These are phyloP conservation scores for Lagopus leucura DNA, from an alignment of 2,113 vertebrate genomes.

Conservation along the genomic window DNA sequence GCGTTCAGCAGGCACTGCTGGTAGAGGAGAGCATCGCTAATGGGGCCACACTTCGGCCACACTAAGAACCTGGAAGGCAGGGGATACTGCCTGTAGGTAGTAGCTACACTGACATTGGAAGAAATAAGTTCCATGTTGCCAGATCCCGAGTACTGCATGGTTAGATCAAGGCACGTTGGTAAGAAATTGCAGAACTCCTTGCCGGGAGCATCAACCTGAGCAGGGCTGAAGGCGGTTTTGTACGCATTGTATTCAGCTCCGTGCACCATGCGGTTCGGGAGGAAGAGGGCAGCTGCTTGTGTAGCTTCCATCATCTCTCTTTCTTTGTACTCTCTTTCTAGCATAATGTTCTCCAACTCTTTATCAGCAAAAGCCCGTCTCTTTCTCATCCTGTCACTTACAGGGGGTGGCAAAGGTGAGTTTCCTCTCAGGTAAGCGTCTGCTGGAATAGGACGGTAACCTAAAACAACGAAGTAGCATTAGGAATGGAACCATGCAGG, in stretches of 20 bases:
- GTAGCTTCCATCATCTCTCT: constrained; percentile 92
- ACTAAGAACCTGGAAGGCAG: constrained; percentile 87
- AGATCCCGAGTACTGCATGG: constrained; percentile 88
- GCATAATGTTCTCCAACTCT: constrained; percentile 97
- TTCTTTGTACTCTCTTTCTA: constrained; percentile 97
- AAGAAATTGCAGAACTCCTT: constrained; percentile 91
- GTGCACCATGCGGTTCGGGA: constrained; percentile 85
- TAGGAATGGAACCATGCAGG: background rate
- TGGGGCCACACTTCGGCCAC: constrained; percentile 90
- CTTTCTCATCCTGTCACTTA: constrained; percentile 99
- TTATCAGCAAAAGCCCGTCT: constrained; percentile 97
- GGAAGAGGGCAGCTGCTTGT: constrained; percentile 86
- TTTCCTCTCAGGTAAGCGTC: constrained; percentile 87
- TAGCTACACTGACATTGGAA: constrained; percentile 94
- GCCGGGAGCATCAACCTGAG: constrained; percentile 76
- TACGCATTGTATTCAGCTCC: constrained; percentile 89
- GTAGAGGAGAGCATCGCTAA: constrained; percentile 90
- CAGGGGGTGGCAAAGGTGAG: constrained; percentile 87
- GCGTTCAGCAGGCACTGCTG: constrained; percentile 93
- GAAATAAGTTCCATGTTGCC: constrained; percentile 95
- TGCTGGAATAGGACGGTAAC: constrained; percentile 91
- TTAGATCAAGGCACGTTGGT: constrained; percentile 89
- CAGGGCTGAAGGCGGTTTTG: constrained; percentile 85
- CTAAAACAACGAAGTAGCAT: constrained; percentile 74
- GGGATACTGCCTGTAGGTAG: constrained; percentile 94